These are phyloP conservation scores for Setophaga kirtlandii DNA, from an alignment of 2,113 vertebrate species.

Conservation along the genomic window DNA sequence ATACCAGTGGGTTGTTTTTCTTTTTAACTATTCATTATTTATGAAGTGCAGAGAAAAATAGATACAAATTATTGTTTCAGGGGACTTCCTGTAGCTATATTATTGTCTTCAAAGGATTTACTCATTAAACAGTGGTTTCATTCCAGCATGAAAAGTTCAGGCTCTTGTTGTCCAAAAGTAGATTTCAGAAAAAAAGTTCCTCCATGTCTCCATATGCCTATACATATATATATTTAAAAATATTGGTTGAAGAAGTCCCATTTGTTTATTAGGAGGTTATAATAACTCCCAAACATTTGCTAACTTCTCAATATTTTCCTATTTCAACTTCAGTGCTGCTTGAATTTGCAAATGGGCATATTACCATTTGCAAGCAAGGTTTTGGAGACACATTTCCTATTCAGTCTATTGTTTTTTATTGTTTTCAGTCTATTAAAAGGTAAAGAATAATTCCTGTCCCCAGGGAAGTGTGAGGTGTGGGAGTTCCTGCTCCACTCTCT, in stretches of 20 bases:
- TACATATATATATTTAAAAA: background rate
- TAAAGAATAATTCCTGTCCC: background rate
- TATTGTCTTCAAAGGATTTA: slow-evolving; percentile 61
- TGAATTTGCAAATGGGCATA: background rate
- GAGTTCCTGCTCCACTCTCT: background rate
- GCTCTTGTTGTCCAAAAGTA: slow-evolving; percentile 46
- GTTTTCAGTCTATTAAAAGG: background rate
- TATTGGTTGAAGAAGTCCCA: background rate
- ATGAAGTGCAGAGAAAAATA: slow-evolving; percentile 68
- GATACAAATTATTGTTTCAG: slow-evolving; percentile 70
- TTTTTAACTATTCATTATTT: slow-evolving; percentile 72
- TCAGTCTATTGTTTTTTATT: background rate
- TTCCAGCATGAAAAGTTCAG: slow-evolving; percentile 66
- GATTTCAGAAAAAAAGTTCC: slow-evolving; percentile 10
- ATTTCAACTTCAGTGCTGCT: background rate
- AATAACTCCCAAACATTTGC: background rate
- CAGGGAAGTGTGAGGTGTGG: background rate
- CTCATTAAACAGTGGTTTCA: slow-evolving; percentile 26
- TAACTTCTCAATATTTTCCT: background rate
- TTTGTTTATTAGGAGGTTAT: background rate
- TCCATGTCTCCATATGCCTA: background rate
- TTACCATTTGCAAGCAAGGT: background rate
- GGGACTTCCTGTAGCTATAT: slow-evolving; percentile 57
- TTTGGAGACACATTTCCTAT: background rate
- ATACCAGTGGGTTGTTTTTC: slow-evolving; percentile 54